Evolutionary conservation across 2,113 vertebrate species (phyloP).

Genomic region (Dasypus novemcinctus): DNA sequence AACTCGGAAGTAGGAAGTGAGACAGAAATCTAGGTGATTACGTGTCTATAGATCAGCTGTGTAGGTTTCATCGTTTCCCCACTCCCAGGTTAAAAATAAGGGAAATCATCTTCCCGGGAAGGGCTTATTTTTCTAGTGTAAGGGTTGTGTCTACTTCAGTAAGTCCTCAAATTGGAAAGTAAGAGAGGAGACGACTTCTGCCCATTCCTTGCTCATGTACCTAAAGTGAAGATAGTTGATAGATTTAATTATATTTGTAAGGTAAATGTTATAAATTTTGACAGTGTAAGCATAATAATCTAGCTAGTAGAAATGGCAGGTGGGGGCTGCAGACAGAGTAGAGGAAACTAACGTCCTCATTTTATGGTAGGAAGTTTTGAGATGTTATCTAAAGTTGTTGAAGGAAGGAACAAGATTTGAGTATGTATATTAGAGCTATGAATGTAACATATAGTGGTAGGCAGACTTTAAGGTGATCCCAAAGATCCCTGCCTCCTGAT

Average conservation of each 20-base stretch:
- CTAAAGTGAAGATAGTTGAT: not conserved
- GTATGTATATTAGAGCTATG: not conserved
- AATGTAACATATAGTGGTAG: not conserved
- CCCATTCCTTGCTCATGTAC: not conserved
- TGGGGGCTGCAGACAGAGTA: not conserved
- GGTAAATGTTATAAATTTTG: not conserved
- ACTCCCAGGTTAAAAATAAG: not conserved
- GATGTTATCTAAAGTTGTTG: not conserved
- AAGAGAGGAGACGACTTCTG: not conserved
- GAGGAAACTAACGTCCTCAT: not conserved
- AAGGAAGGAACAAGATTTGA: conserved; percentile 14
- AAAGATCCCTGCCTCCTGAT: not conserved
- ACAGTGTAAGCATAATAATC: not conserved
- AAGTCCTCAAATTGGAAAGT: not conserved
- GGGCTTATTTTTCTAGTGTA: not conserved
- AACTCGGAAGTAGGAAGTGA: not conserved
- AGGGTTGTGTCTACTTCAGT: not conserved
- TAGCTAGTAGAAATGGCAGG: not conserved
- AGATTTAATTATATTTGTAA: not conserved
- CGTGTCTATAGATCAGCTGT: not conserved
- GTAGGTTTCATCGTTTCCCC: not conserved
- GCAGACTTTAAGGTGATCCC: not conserved
- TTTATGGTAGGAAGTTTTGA: not conserved
- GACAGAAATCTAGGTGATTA: not conserved
- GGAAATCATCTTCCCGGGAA: not conserved